These are phyloP conservation scores for Pogonomyrmex barbatus DNA, from an alignment of 1,140 invertebrate genomes.

Conservation along the genomic window DNA sequence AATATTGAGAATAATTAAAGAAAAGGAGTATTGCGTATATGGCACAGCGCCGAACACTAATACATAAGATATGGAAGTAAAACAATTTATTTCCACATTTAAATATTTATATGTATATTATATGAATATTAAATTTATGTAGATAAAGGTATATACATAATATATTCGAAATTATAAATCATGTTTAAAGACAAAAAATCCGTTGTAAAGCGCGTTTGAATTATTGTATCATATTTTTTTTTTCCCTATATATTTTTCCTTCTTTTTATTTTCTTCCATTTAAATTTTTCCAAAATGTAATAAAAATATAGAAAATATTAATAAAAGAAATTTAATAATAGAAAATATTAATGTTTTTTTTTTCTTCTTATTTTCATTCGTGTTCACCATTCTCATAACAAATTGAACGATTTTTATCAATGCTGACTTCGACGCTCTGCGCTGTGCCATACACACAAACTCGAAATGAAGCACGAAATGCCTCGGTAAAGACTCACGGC, in stretches of 20 bases:
- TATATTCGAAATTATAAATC: constrained; percentile 40
- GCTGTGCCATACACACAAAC: constrained; percentile 68
- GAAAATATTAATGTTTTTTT: not conserved
- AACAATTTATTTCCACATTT: constrained; percentile 44
- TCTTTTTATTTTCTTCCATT: no score
- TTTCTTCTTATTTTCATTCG: constrained; percentile 8
- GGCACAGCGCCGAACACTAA: constrained; percentile 65
- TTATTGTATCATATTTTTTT: no score
- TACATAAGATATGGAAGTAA: not conserved
- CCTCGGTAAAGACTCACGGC: constrained; percentile 38
- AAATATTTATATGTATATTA: constrained; percentile 25
- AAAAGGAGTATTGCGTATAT: constrained; percentile 35
- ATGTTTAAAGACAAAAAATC: constrained; percentile 41
- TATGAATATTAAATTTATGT: constrained; percentile 25
- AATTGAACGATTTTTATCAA: not conserved
- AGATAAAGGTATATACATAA: constrained; percentile 28
- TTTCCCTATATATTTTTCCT: no score
- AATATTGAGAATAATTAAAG: no score
- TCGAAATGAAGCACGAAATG: constrained; percentile 43
- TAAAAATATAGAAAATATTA: no score
- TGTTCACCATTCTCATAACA: not conserved
- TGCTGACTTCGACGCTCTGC: not conserved
- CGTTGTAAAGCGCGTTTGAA: no score
- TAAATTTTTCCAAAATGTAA: no score
- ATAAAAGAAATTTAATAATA: no score